These are phyloP conservation scores for Hydraecia micacea DNA, from an alignment of 2,888 invertebrate species.

Conservation along the genomic window DNA sequence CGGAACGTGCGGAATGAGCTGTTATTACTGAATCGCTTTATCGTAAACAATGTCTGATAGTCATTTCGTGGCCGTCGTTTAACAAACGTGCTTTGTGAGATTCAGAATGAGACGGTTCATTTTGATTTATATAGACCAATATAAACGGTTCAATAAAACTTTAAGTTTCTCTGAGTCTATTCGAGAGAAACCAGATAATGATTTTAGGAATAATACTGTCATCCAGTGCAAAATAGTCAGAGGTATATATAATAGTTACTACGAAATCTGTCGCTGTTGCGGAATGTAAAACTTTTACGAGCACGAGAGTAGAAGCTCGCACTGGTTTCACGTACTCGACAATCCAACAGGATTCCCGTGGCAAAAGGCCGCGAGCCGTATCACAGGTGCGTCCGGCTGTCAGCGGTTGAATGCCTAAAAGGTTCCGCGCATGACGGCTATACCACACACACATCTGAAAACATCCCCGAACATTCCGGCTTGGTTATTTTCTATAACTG, in stretches of 20 bases:
- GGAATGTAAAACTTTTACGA: conserved; percentile 45
- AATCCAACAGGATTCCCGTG: conserved; percentile 56
- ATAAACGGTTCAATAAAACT: neutral
- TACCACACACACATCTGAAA: conserved; percentile 27
- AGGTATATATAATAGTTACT: neutral
- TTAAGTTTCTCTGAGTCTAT: neutral
- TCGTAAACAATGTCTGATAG: conserved; percentile 49
- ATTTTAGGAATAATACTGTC: neutral
- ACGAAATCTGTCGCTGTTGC: conserved; percentile 26
- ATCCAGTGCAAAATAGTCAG: neutral
- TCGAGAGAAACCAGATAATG: neutral
- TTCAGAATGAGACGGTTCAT: neutral
- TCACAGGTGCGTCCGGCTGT: conserved; percentile 57
- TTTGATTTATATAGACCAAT: neutral
- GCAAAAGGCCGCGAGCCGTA: conserved; percentile 57
- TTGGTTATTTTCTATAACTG: conserved; percentile 44
- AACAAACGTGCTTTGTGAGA: conserved; percentile 19
- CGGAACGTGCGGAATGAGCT: conserved; percentile 52
- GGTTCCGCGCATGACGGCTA: conserved; percentile 32
- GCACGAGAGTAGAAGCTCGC: conserved; percentile 26
- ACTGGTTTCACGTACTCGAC: conserved; percentile 33
- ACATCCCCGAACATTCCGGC: conserved; percentile 35
- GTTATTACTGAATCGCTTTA: conserved; percentile 48
- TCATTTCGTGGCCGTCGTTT: conserved; percentile 29
- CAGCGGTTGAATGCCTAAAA: conserved; percentile 58